These are phyloP conservation scores for Ramazzottius varieornatus DNA, from an alignment of 2,888 invertebrate genomes.

Conservation along the genomic window DNA sequence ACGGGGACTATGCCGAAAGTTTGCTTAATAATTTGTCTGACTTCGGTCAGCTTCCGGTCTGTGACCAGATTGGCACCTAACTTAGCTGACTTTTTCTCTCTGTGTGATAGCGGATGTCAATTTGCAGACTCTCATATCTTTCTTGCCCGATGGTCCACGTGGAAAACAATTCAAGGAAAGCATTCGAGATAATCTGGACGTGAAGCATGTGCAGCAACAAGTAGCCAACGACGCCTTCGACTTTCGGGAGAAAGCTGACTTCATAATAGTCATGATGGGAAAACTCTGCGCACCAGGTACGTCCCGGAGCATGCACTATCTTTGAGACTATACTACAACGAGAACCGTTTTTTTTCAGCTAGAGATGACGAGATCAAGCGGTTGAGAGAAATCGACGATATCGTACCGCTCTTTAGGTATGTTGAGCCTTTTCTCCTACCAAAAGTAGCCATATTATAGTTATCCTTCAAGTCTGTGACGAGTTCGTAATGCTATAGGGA, in stretches of 20 bases:
- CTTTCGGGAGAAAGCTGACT: not conserved
- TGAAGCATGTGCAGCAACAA: not conserved
- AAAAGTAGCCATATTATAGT: too few relatives aligned
- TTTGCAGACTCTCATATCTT: not conserved
- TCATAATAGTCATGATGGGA: not conserved
- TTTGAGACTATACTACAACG: too few relatives aligned
- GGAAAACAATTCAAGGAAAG: not conserved
- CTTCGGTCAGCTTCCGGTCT: too few relatives aligned
- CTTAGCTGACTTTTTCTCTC: not conserved
- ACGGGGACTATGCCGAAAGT: not conserved
- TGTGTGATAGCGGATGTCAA: not conserved
- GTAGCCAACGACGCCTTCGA: not conserved
- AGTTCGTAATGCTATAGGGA: not conserved
- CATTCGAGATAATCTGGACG: not conserved
- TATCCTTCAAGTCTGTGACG: too few relatives aligned
- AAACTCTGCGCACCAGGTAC: not conserved
- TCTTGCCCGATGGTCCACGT: not conserved
- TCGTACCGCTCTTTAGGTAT: not conserved
- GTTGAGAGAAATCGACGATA: not conserved
- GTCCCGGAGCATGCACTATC: too few relatives aligned
- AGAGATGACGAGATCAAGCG: not conserved
- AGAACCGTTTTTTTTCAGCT: not conserved
- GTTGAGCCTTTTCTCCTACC: too few relatives aligned
- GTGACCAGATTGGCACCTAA: too few relatives aligned
- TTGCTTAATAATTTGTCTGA: too few relatives aligned